Conservation (phyloP, 2,113 vertebrate genomes). For the Oryzias melastigma region DNA sequence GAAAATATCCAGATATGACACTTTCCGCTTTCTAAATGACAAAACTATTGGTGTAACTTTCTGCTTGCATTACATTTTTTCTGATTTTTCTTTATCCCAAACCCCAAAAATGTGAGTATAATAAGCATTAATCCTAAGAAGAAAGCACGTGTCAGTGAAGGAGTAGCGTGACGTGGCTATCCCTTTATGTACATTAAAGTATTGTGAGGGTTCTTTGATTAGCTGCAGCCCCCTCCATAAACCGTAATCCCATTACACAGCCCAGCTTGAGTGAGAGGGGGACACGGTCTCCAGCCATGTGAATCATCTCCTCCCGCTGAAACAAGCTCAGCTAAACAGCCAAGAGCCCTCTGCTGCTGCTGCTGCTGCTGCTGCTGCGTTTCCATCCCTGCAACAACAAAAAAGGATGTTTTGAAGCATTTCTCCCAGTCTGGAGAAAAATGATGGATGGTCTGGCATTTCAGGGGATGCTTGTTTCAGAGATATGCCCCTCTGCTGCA, state of each 20-base stretch:
- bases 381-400: slow-evolving; percentile 8
- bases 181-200: slow-evolving; percentile 11
- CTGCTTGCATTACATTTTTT: too few species aligned
- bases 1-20: too few species aligned
- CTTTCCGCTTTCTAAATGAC: too few species aligned
- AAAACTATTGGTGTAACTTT: too few species aligned
- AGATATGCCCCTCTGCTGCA: slow-evolving; percentile 16
- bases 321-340: slow-evolving; percentile 11
- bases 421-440: slow-evolving; percentile 34
- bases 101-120: too few species aligned
- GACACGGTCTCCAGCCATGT: slow-evolving; percentile 9
- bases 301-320: slow-evolving; percentile 10
- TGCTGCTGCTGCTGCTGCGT: not conserved
- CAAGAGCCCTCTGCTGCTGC: not conserved
- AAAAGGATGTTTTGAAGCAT: slow-evolving; percentile 10
- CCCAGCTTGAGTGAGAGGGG: slow-evolving; percentile 4
- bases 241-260: slow-evolving; percentile 28
- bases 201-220: not conserved
- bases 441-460: slow-evolving; percentile 70
- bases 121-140: too few species aligned
- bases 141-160: too few species aligned
- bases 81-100: too few species aligned
- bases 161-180: not conserved
- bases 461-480: slow-evolving; percentile 40
- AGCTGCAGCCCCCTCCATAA: not conserved